Base-by-base conservation (phyloP, 1,140 invertebrate genomes). In the Brachionus asplanchnoidis region DNA sequence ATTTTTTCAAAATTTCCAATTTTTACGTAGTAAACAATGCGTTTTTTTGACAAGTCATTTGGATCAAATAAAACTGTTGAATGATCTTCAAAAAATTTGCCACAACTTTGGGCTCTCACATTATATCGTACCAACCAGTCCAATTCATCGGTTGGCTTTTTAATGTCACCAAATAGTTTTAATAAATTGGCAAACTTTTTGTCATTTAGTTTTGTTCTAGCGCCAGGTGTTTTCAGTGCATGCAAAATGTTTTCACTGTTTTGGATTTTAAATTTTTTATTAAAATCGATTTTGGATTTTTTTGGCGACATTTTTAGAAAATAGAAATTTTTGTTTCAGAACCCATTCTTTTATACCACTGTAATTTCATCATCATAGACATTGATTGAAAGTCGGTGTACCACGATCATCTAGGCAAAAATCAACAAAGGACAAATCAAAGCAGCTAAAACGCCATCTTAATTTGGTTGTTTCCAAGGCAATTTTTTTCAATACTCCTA, bases 41-140 rank as follows among this genome's bases (percentile, higher is more conserved):
- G 85, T 77, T 86, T 87, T 42, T 85, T 60, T 8, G 53, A 20
- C 17, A 20, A 60, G 75, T 87, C 87, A 12, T 86, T 86, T 8
- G 26, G 84, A 12, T 86, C 87, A 1, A 88, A 70, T 87, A 73
- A 73, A 46, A 73, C 42, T 42, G 87, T 88, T 56, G 87, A 87
- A 86, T 86, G 86, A 73, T 87, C 86, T 20, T 85, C 23, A 6
- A 86, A 46, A 84, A 87, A 88, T 60, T 87, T 44, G 23, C 46
- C 44, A 70, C 85, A 89, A 20, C 86, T 87, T 84, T 89, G 88
- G 4, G 88, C 87, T 46, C 86, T 87, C 60, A 87, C 88, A 70
- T 85, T 85, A 85, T 88, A 89, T 70, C 88, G 87, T 1, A 87
- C 88, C 42, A 89, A 66, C 88, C 88, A 89, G 68, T 89, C 88